Base-by-base conservation (phyloP, 2,113 vertebrate genomes). In the Urocitellus parryii region DNA sequence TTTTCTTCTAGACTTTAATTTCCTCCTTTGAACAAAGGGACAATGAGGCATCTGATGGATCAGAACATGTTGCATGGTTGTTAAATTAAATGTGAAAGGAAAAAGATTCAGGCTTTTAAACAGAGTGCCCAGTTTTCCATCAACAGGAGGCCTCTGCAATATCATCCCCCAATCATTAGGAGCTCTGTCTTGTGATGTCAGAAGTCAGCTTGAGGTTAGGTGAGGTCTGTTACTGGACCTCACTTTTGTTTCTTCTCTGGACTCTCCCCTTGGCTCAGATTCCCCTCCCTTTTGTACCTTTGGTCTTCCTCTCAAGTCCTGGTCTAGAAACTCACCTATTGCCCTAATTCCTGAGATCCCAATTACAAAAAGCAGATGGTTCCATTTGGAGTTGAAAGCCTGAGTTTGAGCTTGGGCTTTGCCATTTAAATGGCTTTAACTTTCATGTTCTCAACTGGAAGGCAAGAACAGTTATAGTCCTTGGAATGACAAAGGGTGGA, bases 11-110 rank as follows among this genome's bases (percentile, higher is more conserved):
- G 88, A 96, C 91, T 96, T 96, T 92, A 96, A 94, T 96, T 97
- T 98, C 94, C 93, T 97, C 83, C 61, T 88, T 81, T 84, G 94
- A 98, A 88, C 90, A 97, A 96, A 96, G 61, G 90, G 73, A 94
- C 92, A 80, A 92, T 74, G 94, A 93, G 70, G 88, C 1, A 0
- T 70, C 92, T 97, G 94, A 95, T 92, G 32, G 90, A 95, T 90
- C 53, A 84, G 88, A 96, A 48, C 13, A 18, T 72, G 56, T 65
- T 32, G 24, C 58, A 45, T 2, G 2, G 42, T 61, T 95, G 81
- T 93, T 91, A 79, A 96, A 95, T 94, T 92, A 94, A 96, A 95
- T 61, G 88, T 80, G 93, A 84, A 95, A 63, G 51, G 65, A 63
- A 45, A 58, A 61, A 87, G 63, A 89, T 1, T 32, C 84, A 87